Evolutionary conservation across 2,888 invertebrate genomes (phyloP), one percentile per base, ranked within the genome.

Genomic region (Apodemia zela): DNA sequence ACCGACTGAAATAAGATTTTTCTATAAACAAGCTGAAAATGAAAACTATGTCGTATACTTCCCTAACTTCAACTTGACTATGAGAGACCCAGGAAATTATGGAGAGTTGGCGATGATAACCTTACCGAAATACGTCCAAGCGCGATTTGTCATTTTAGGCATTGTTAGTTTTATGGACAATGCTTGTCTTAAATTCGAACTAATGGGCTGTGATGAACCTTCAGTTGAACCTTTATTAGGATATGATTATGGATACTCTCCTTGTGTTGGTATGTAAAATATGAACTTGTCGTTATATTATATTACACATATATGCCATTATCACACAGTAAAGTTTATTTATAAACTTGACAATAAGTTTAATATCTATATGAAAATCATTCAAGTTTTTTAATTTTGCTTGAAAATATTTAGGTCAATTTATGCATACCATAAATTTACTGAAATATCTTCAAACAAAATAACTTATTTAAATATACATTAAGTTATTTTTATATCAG

Each of bases 151-250:
- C 10, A 98, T 98, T 76, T 92, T 99, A 72, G 98, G 98, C 63
- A 98, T 99, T 73, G 98, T 98, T 0, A 98, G 98, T 79, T 98
- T 98, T 78, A 98, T 98, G 95, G 98, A 98, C 73, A 98, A 98
- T 76, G 98, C 98, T 62, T 99, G 98, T 80, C 92, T 99, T 74
- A 98, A 98, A 81, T 98, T 99, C 77, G 98, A 98, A 85, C 85
- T 99, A 60, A 97, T 98, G 96, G 98, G 98, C 45, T 99, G 98
- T 81, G 97, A 98, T 77, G 97, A 97, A 75, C 96, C 97, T 0
- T 93, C 94, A 61, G 88, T 92, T 33, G 97, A 97, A 73, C 97
- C 97, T 3, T 85, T 97, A n/a, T 87, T 98, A 49, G 98, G 98
- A 64, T 98, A 97, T 77, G 97, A 98, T 81, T 97, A 97, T 72